Evolutionary conservation across 92 coral and sea anemone species (phyloP).

Genomic region (Bergia puertoricense): DNA sequence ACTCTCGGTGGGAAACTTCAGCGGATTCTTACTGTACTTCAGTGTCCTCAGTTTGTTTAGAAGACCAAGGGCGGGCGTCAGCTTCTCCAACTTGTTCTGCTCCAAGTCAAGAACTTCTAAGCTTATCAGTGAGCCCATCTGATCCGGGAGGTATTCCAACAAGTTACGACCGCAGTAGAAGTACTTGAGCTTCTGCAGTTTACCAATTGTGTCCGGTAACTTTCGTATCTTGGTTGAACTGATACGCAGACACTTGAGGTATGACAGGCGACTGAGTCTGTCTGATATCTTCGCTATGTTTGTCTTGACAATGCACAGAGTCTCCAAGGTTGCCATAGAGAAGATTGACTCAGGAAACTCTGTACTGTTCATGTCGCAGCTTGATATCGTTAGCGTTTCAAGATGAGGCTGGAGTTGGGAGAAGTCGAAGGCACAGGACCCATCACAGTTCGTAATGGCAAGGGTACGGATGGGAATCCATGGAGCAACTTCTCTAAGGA

Average conservation of each 20-base stretch:
- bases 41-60: slow-evolving; percentile 68
- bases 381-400: slow-evolving; percentile 68
- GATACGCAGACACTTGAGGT: slow-evolving; percentile 71
- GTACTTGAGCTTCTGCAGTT: slow-evolving; percentile 68
- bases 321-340: slow-evolving; percentile 55
- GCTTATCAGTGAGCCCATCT: slow-evolving; percentile 67
- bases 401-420: slow-evolving; percentile 64
- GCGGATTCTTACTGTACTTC: slow-evolving; percentile 58
- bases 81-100: slow-evolving; percentile 72
- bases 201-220: slow-evolving; percentile 77
- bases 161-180: slow-evolving; percentile 71
- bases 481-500: slow-evolving; percentile 73
- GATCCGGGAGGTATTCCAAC: slow-evolving; percentile 78
- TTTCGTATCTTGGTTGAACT: slow-evolving; percentile 69
- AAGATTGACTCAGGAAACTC: slow-evolving; percentile 73
- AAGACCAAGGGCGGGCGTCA: slow-evolving; percentile 79
- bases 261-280: slow-evolving; percentile 66
- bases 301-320: slow-evolving; percentile 62
- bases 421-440: slow-evolving; percentile 63
- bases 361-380: slow-evolving; percentile 67
- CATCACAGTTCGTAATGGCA: slow-evolving; percentile 70
- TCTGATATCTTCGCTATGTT: slow-evolving; percentile 56
- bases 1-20: slow-evolving; percentile 74
- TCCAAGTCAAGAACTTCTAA: slow-evolving; percentile 74
- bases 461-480: slow-evolving; percentile 66